These are phyloP conservation scores for Ctenomys sociabilis DNA, from an alignment of 2,113 vertebrate genomes.

Conservation along the genomic window DNA sequence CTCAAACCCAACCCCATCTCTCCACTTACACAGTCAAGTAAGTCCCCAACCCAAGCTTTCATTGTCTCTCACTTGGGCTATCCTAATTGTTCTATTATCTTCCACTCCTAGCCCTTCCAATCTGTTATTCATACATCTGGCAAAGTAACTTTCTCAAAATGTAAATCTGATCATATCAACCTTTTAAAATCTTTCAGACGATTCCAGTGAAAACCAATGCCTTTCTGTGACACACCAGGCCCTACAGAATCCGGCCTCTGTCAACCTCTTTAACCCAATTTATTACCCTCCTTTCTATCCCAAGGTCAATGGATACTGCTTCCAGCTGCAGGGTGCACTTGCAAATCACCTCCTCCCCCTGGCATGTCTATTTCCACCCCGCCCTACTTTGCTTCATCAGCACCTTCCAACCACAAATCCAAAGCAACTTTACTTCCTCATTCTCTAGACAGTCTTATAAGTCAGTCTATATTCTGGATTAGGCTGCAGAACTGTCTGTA, in stretches of 20 bases:
- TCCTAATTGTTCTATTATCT: not conserved
- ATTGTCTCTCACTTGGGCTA: not conserved
- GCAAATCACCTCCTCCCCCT: not conserved
- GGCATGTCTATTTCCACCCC: not conserved
- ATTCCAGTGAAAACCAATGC: not conserved
- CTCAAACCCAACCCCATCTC: not conserved
- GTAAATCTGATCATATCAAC: not conserved
- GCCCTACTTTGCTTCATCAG: not conserved
- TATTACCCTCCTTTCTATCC: constrained; percentile 13
- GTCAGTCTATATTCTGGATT: not conserved
- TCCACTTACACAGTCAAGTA: not conserved
- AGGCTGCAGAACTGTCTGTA: not conserved
- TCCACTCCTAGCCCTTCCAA: constrained; percentile 1
- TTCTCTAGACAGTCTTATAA: constrained; percentile 48
- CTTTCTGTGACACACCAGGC: not conserved
- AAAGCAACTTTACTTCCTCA: not conserved
- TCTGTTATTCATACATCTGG: not conserved
- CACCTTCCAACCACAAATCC: constrained; percentile 11
- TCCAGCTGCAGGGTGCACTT: not conserved
- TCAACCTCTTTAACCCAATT: not conserved
- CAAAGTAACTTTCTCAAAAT: constrained; percentile 43
- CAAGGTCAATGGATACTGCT: not conserved
- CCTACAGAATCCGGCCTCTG: not conserved
- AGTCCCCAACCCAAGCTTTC: constrained; percentile 28
- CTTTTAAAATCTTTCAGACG: constrained; percentile 26